These are phyloP conservation scores for Protonemura montana DNA, from an alignment of 2,888 invertebrate species.

Conservation along the genomic window DNA sequence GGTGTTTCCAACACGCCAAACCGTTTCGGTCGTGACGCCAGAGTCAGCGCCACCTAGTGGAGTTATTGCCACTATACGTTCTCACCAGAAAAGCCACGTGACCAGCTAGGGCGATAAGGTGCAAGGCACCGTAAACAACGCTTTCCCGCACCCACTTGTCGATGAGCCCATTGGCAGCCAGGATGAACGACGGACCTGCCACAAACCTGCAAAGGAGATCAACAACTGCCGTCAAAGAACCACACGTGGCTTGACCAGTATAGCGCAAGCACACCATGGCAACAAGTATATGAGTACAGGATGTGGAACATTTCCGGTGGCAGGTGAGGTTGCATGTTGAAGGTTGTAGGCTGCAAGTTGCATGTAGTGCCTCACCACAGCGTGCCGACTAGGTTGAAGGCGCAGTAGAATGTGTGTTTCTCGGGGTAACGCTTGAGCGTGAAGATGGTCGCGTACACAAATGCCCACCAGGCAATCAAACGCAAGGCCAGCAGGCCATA, in stretches of 20 bases:
- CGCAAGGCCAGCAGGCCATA: slow-evolving; percentile 80
- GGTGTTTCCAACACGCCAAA: too few relatives aligned
- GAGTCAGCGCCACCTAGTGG: too few relatives aligned
- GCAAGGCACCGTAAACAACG: slow-evolving; percentile 73
- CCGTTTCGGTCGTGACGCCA: too few relatives aligned
- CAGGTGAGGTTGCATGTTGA: too few relatives aligned
- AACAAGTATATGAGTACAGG: too few relatives aligned
- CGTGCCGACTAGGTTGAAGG: slow-evolving; percentile 82
- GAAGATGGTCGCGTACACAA: slow-evolving; percentile 71
- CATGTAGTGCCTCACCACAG: slow-evolving; percentile 77
- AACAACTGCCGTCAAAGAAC: not conserved
- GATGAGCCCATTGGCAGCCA: slow-evolving; percentile 80
- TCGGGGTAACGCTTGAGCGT: slow-evolving; percentile 85
- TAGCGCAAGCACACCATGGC: too few relatives aligned
- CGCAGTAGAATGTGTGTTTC: slow-evolving; percentile 83
- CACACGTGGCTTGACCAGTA: too few relatives aligned
- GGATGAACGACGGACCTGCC: slow-evolving; percentile 79
- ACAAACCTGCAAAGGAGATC: slow-evolving; percentile 71
- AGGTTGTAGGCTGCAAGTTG: too few relatives aligned
- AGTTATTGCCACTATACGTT: too few relatives aligned
- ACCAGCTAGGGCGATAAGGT: slow-evolving; percentile 71
- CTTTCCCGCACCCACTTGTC: slow-evolving; percentile 83
- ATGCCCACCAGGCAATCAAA: slow-evolving; percentile 83
- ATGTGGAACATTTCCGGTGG: too few relatives aligned
- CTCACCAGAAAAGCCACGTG: slow-evolving; percentile 76